Base-by-base conservation (phyloP, 2,113 vertebrate genomes). In the Theropithecus gelada region DNA sequence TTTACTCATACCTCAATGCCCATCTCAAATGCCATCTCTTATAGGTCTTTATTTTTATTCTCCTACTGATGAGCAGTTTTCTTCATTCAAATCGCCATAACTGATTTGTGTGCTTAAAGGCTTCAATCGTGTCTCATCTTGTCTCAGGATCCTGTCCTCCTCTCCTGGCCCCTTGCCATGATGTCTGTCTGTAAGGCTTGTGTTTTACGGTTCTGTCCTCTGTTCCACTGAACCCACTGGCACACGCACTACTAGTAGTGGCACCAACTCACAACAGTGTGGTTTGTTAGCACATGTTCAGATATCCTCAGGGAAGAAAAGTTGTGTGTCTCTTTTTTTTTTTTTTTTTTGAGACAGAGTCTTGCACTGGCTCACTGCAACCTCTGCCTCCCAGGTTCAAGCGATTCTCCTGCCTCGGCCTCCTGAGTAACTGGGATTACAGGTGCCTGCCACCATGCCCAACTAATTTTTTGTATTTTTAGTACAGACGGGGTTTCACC, bases 121-220 rank as follows among this genome's bases (percentile, higher is more conserved):
- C 18, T 12, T 80, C 57, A 57, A 1, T 81, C 16, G 20, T 5
- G 40, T 10, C 23, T 32, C 32, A 5, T 17, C 43, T 25, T 68
- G 9, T 81, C 13, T n/a, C 59, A 6, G 2, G 16, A 7, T 22
- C 13, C 14, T 43, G 0, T 30, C 2, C 1, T 30, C 59, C 27
- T 13, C 25, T 45, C 22, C 38, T 93, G 35, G 0, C 25, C 23
- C 12, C 5, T 18, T 13, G 27, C 70, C 57, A 5, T 16, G 32
- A 45, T 48, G 43, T 88, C n/a, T 57, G 76, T 75, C 12, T 1
- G 9, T 38, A 5, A 87, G 61, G 32, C 8, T 45, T 14, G 32
- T 18, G 38, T 27, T 75, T 55, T 23, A 18, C 13, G 72, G 4
- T 81, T 43, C 30, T 50, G 3, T 48, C 0, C 78, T 92, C 23